Base-by-base conservation (phyloP, 2,113 vertebrate genomes). In the Hucho hucho region DNA sequence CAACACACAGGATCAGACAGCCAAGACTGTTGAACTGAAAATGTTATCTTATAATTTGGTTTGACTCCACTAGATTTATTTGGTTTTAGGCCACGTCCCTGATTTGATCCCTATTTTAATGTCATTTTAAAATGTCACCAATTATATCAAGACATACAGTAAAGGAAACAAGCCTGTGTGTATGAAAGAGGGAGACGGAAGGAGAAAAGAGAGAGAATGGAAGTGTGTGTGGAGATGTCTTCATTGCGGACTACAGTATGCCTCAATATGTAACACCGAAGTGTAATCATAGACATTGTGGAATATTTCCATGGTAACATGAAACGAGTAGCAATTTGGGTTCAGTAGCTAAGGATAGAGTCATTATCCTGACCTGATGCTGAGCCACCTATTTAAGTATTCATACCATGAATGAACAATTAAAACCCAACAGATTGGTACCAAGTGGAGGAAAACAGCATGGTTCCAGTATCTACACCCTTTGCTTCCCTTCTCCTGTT, bases 321-420 rank as follows among this genome's bases (percentile, higher is more conserved):
- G 84, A 83, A 83, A 64, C 79, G 88, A 91, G 90, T 84, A 75
- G 89, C 88, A 92, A 93, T 93, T 91, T 90, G 87, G 89, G 84
- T 82, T 85, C 64, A 64, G 77, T 80, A 86, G 87, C 92, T 92
- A 93, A 92, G 90, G 86, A 92, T 91, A 84, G 86, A 90, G 81
- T 90, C 87, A 89, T 93, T 93, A 91, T 75, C 83, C 81, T 79
- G 26, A 28, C 16, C 64, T 13, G 64, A 18, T 18, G 67, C 72
- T 78, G 87, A 85, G 81, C 83, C 83, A 88, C 87, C 89, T 89
- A 89, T 94, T 93, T 92, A 92, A 90, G 88, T 91, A 92, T 91
- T 92, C 88, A 82, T 81, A 86, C 85, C 84, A 83, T 87, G 92
- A 91, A 89, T 90, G 91, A 92, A 92, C 88, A 91, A 92, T 94